Base-by-base conservation (phyloP, 2,797 vertebrate species). In the Thaleichthys pacificus region DNA sequence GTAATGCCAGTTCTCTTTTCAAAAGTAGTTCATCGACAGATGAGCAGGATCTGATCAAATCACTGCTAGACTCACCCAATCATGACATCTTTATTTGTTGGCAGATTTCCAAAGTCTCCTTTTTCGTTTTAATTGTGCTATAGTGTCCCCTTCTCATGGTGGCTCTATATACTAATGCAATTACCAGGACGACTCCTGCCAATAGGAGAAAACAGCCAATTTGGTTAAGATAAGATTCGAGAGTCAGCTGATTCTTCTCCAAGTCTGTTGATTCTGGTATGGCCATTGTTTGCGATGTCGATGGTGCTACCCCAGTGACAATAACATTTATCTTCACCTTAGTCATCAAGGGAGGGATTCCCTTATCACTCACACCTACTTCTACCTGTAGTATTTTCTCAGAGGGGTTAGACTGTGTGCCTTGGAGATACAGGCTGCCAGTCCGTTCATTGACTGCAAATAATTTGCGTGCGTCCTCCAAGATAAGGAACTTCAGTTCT, bases 1-100 rank as follows among this genome's bases (percentile, higher is more conserved):
- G 79, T 68, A 69, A 70, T 74, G 72, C 30, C 5, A 47, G 24
- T 75, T 83, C 79, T 82, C 73, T 78, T 80, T 80, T 87, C 81
- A 76, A 84, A 80, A 80, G 79, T 67, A 74, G 74, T 80, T 77
- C 49, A 8, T 80, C 58, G 76, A 83, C 70, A 86, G 82, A 89
- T 82, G 82, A 85, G 74, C 83, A 81, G 79, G 67, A 80, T 78
- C 66, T 54, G 51, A 54, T 49, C 54, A 58, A 15, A 19, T 81
- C 78, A 77, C 76, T 80, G 76, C 68, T 61, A 75, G 77, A 76
- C 75, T 77, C 72, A 1, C 68, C 80, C 81, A 77, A 72, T 72
- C 70, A 35, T 77, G 71, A 66, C 66, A 2, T 42, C 24, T 80
- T 84, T 78, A 74, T 80, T 81, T 71, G 30, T 74, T 74, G 61